Conservation (phyloP, 2,113 vertebrate species). For the Forbesichthys papilliferus region DNA sequence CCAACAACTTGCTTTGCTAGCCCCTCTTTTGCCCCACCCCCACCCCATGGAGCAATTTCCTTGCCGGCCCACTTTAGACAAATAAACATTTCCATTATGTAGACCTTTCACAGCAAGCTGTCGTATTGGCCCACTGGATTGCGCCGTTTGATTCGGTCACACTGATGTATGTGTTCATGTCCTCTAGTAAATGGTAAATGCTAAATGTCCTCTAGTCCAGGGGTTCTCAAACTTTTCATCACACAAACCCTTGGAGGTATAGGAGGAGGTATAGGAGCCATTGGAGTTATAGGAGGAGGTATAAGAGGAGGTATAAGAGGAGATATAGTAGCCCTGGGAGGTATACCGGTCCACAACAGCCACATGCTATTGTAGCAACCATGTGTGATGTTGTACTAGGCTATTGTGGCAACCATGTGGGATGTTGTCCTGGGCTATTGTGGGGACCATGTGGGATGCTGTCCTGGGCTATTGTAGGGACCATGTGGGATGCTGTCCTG, state of each 20-base stretch:
- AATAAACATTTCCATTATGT: conserved; percentile 84
- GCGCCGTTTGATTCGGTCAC: too few species aligned
- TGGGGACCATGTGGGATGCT: too few species aligned
- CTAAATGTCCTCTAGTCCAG: background rate
- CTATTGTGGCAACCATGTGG: conserved; percentile 60
- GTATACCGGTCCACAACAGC: conserved; percentile 66
- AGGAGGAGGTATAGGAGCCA: conserved; percentile 15
- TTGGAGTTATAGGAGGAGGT: conserved; percentile 43
- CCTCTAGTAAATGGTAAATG: background rate
- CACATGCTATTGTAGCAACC: conserved; percentile 66
- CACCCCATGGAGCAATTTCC: conserved; percentile 21
- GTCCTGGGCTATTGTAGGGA: too few species aligned
- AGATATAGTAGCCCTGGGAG: conserved; percentile 42
- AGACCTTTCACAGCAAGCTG: conserved; percentile 46
- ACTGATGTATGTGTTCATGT: background rate
- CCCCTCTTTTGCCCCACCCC: background rate
- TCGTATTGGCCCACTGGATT: background rate
- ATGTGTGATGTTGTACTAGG: conserved; percentile 48
- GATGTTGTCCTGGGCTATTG: too few species aligned
- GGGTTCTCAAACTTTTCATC: conserved; percentile 29
- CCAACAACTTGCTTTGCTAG: conserved; percentile 1
- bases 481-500: too few species aligned
- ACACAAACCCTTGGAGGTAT: background rate
- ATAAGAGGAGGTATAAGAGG: too few species aligned
- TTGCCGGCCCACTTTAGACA: conserved; percentile 79